Percentiles rank a stretch among this genome's conserved stretches.
Evolutionary conservation across 2,113 vertebrate species (phyloP).

Genomic region (Felis chaus): DNA sequence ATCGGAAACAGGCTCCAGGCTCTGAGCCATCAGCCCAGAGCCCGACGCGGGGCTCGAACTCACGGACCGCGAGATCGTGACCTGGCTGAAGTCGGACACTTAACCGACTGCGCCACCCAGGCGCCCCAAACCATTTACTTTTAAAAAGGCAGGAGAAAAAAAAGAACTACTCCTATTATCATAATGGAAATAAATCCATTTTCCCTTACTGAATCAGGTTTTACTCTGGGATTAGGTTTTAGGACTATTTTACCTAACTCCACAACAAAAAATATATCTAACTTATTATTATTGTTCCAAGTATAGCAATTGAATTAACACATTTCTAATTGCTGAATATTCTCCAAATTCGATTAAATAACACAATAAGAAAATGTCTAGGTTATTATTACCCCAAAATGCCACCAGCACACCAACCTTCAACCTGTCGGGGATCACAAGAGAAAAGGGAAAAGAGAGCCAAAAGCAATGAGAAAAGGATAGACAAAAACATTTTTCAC

Average conservation of each 20-base stretch:
- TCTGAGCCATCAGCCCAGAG: too few relatives aligned
- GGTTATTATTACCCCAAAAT: not conserved
- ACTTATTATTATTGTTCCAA: not conserved
- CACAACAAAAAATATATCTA: constrained; percentile 3
- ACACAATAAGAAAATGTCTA: not conserved
- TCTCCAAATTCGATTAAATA: constrained; percentile 44
- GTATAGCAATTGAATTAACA: not conserved
- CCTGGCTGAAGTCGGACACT: too few relatives aligned
- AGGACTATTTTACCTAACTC: constrained; percentile 31
- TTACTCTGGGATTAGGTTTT: not conserved
- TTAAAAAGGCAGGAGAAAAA: not conserved
- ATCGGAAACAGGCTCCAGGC: too few relatives aligned
- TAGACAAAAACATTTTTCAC: not conserved
- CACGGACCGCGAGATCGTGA: too few relatives aligned
- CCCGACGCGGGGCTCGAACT: too few relatives aligned
- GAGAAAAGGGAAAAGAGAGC: not conserved
- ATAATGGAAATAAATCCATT: constrained; percentile 46
- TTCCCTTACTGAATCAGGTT: not conserved
- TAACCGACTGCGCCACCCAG: too few relatives aligned
- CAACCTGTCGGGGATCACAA: not conserved
- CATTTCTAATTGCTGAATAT: constrained; percentile 20
- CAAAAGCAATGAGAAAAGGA: not conserved
- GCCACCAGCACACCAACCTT: not conserved
- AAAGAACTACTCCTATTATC: not conserved
- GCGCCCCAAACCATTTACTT: not conserved